Evolutionary conservation across 2,888 invertebrate species (phyloP).

Genomic region (Temnothorax rugatulus): DNA sequence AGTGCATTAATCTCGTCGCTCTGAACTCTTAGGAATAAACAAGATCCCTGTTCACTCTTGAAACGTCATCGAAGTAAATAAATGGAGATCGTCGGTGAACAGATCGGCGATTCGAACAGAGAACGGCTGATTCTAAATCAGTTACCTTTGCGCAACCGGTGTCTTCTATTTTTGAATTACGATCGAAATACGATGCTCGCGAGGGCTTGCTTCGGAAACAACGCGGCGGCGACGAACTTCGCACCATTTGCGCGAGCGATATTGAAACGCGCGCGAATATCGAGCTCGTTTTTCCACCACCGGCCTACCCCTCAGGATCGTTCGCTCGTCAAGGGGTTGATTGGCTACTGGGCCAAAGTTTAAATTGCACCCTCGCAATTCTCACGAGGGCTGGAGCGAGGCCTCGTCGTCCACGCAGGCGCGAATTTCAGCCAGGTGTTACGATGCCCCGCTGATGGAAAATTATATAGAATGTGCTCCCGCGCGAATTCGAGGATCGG

Average conservation of each 20-base stretch:
- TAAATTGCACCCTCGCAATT: constrained; percentile 78
- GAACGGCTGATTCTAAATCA: neutral
- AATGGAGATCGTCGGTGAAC: neutral
- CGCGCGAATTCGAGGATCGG: constrained; percentile 20
- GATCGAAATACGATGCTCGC: constrained; percentile 24
- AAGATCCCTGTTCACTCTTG: neutral
- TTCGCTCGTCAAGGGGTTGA: constrained; percentile 72
- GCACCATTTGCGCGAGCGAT: constrained; percentile 15
- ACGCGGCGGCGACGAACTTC: neutral
- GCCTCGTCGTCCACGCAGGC: constrained; percentile 77
- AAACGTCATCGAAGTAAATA: neutral
- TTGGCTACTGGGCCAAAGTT: constrained; percentile 81
- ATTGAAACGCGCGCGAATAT: neutral
- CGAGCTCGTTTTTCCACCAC: neutral
- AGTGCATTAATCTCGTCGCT: neutral
- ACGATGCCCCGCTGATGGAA: constrained; percentile 69
- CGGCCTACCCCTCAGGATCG: constrained; percentile 49
- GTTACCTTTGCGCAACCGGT: constrained; percentile 47
- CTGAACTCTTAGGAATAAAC: neutral
- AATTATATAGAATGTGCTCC: constrained; percentile 51
- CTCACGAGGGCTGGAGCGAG: constrained; percentile 68
- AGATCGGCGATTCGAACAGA: neutral
- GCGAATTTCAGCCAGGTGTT: constrained; percentile 80
- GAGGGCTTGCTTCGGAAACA: neutral
- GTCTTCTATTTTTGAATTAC: constrained; percentile 26